These are phyloP conservation scores for Notodonta ziczac DNA, from an alignment of 2,888 invertebrate genomes.

Conservation along the genomic window DNA sequence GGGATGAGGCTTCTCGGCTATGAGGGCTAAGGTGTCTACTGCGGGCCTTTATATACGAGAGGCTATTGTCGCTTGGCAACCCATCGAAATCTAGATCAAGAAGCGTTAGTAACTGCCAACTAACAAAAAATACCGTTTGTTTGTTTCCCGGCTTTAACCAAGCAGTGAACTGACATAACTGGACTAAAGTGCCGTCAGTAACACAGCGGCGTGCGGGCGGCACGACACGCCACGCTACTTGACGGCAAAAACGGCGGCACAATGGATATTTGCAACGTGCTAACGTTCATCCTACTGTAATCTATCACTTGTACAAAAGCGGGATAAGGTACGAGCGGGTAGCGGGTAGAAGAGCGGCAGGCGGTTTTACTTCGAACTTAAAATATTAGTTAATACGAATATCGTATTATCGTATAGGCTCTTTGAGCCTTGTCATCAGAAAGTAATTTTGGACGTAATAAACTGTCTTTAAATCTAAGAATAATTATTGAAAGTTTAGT, in stretches of 20 bases:
- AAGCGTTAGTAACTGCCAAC: not conserved
- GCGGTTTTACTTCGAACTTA: too few relatives aligned
- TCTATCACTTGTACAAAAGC: conserved; percentile 27
- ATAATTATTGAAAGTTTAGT: too few relatives aligned
- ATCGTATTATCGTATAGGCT: too few relatives aligned
- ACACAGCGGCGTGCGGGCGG: conserved; percentile 15
- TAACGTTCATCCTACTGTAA: conserved; percentile 30
- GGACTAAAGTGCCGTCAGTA: not conserved
- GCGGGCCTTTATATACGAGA: too few relatives aligned
- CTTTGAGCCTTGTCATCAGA: too few relatives aligned
- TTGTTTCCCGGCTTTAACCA: not conserved
- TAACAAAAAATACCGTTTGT: not conserved
- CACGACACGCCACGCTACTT: conserved; percentile 11
- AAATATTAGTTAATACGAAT: too few relatives aligned
- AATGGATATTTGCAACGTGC: conserved; percentile 39
- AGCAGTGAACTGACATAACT: not conserved
- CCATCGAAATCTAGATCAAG: too few relatives aligned
- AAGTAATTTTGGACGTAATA: too few relatives aligned
- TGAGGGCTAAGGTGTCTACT: too few relatives aligned
- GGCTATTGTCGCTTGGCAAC: too few relatives aligned
- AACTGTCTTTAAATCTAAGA: too few relatives aligned
- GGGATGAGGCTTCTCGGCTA: too few relatives aligned
- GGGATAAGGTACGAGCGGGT: conserved; percentile 11
- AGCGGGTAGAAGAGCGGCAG: not conserved
- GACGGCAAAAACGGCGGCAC: conserved; percentile 21